Conservation (phyloP, 2,797 vertebrate genomes). For the Rhinogobio ventralis region DNA sequence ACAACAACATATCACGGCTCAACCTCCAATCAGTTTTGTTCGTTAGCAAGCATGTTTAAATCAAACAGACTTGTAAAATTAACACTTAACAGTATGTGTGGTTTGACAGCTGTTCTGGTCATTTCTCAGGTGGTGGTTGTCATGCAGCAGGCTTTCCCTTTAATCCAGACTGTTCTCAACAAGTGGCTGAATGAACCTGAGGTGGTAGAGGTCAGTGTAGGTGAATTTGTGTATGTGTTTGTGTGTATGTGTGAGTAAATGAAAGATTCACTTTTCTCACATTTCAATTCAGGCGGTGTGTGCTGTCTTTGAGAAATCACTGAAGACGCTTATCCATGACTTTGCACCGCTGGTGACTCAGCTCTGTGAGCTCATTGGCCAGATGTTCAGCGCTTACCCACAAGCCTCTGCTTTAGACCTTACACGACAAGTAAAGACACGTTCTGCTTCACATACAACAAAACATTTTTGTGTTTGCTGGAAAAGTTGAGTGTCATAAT, state of each 20-base stretch:
- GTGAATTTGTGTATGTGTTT: background rate
- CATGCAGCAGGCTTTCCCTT: slow-evolving; percentile 93
- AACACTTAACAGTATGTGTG: too few species aligned
- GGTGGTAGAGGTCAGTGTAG: slow-evolving; percentile 89
- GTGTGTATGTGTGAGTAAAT: background rate
- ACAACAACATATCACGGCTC: slow-evolving; percentile 74
- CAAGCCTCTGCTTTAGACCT: slow-evolving; percentile 95
- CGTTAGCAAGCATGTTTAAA: background rate
- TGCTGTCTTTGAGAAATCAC: slow-evolving; percentile 93
- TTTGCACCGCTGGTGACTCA: slow-evolving; percentile 95
- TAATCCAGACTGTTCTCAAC: slow-evolving; percentile 94
- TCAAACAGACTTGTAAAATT: background rate
- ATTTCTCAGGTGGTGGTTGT: slow-evolving; percentile 88
- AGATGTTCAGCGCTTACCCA: slow-evolving; percentile 93
- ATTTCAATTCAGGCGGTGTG: slow-evolving; percentile 86
- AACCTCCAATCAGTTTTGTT: background rate
- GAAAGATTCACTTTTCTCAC: slow-evolving; percentile 41
- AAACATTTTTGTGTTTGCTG: background rate
- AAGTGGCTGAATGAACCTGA: slow-evolving; percentile 95
- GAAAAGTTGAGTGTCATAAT: background rate
- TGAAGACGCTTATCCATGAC: slow-evolving; percentile 92
- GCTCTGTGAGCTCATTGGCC: slow-evolving; percentile 94
- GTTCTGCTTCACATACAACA: background rate
- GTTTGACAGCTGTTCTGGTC: slow-evolving; percentile 1
- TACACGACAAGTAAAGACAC: slow-evolving; percentile 84